Evolutionary conservation across 2,113 vertebrate genomes (phyloP).

Genomic region (Capreolus pygargus): DNA sequence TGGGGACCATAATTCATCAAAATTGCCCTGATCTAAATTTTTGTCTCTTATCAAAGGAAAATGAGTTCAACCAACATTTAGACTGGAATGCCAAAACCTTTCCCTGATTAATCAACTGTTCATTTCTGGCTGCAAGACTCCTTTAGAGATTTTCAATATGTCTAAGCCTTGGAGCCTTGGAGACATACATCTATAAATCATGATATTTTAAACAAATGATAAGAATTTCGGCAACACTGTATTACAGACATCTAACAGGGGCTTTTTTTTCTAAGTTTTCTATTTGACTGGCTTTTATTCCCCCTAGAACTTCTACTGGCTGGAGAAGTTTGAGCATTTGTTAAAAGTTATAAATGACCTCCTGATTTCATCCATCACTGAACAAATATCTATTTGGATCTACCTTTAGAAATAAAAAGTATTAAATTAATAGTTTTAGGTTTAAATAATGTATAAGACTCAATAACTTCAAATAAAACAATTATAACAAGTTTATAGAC

Average conservation of each 20-base stretch:
- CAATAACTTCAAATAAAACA: constrained; percentile 52
- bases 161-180: not conserved
- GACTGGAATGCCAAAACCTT: not conserved
- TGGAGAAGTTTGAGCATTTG: constrained; percentile 34
- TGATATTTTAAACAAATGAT: not conserved
- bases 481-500: not conserved
- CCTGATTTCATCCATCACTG: constrained; percentile 28
- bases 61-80: not conserved
- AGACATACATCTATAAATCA: not conserved
- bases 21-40: not conserved
- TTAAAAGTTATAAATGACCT: not conserved
- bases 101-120: not conserved
- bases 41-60: not conserved
- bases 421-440: constrained; percentile 40
- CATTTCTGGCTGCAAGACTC: not conserved
- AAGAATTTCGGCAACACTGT: not conserved
- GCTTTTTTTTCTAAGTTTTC: not conserved
- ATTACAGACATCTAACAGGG: not conserved
- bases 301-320: not conserved
- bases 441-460: not conserved
- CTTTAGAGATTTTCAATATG: not conserved
- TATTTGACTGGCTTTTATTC: not conserved
- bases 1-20: not conserved
- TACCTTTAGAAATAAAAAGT: constrained; percentile 21
- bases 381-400: not conserved